A percentile compares a stretch with the other conserved stretches of the same genome.
Evolutionary conservation across 2,113 vertebrate genomes (phyloP).

Genomic region (Muscicapa adusta): DNA sequence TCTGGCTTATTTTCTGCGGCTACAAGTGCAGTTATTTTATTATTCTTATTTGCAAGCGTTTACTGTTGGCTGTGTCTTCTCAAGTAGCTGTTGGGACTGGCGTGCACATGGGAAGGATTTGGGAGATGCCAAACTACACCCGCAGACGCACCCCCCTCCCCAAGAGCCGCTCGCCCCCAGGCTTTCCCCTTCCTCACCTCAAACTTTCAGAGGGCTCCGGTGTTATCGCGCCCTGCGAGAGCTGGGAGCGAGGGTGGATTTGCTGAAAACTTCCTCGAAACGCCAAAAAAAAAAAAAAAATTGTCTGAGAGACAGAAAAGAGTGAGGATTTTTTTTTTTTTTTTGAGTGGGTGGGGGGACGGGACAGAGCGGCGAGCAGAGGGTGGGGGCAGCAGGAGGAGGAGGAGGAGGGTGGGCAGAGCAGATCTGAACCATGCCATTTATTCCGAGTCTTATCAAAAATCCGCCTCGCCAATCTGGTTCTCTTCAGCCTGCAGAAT

Average conservation of each 20-base stretch:
- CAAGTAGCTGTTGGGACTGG: not conserved
- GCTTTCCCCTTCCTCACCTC: conserved; percentile 17
- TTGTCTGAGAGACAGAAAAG: not conserved
- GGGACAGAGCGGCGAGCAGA: not conserved
- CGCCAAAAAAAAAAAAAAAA: not conserved
- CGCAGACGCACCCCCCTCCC: not conserved
- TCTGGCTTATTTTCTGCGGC: conserved; percentile 17
- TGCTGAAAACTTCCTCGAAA: conserved; percentile 5
- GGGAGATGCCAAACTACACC: not conserved
- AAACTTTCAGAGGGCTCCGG: not conserved
- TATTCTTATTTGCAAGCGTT: conserved; percentile 25
- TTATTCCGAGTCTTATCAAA: conserved; percentile 52
- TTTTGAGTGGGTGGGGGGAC: no score
- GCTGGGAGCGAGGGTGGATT: not conserved
- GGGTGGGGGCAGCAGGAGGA: not conserved
- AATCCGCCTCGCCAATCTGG: conserved; percentile 34
- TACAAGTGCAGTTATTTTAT: conserved; percentile 40
- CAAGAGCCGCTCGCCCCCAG: not conserved
- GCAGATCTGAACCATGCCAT: conserved; percentile 30
- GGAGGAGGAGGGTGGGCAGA: not conserved
- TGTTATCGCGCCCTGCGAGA: not conserved
- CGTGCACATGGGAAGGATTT: not conserved
- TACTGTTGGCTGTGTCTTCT: not conserved
- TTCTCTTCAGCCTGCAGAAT: conserved; percentile 59
- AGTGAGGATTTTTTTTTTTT: not conserved